phyloP scores from a whole-genome alignment of 64 coral and sea anemone species.

The Pocillopora verrucosa region DNA sequence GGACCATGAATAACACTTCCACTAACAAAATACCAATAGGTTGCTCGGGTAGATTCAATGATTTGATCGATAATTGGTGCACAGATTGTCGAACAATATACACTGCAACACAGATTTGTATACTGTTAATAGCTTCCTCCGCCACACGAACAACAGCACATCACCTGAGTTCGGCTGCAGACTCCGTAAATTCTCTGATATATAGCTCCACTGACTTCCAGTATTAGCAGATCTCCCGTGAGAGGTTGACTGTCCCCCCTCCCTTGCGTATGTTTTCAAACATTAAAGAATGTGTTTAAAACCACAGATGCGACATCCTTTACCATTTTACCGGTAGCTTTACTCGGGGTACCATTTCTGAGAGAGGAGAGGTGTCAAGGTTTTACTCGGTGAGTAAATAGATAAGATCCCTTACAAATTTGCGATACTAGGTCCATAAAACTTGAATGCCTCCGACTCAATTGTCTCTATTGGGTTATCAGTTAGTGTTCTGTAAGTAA shows the following conservation, averaged over 20 bases:
- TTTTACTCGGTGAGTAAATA: too few relatives aligned
- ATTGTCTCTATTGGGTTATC: too few relatives aligned
- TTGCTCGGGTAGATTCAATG: slow-evolving; percentile 6
- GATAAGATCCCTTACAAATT: too few relatives aligned
- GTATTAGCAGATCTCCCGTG: background rate
- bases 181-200: background rate
- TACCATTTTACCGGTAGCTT: background rate
- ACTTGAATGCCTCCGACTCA: too few relatives aligned
- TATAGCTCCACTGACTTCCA: slow-evolving; percentile 6
- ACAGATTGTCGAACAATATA: slow-evolving; percentile 49
- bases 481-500: too few relatives aligned
- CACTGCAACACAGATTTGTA: slow-evolving; percentile 1
- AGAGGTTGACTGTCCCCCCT: background rate
- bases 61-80: slow-evolving; percentile 42
- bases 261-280: background rate
- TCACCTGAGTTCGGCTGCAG: background rate
- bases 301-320: slow-evolving; percentile 8
- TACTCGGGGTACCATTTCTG: too few relatives aligned
- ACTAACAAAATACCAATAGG: slow-evolving; percentile 41
- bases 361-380: too few relatives aligned
- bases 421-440: too few relatives aligned
- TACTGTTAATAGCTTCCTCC: slow-evolving; percentile 8
- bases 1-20: slow-evolving; percentile 5
- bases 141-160: slow-evolving; percentile 45
- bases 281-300: background rate